Percentiles rank a stretch among this genome's conserved stretches.
phyloP scores from a whole-genome alignment of 2,888 invertebrate genomes.

The Celastrina argiolus region DNA sequence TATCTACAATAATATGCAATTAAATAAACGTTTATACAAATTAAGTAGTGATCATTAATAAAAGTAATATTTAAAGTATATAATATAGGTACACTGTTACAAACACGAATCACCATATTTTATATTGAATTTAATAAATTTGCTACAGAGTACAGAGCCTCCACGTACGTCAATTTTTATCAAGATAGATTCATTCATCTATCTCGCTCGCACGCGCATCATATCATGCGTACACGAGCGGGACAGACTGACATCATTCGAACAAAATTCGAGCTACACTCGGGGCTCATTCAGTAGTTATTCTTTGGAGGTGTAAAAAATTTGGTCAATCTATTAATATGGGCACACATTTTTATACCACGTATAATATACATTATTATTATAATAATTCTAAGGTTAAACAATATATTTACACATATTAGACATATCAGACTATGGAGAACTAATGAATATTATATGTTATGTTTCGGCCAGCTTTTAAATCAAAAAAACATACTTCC shows the following conservation, averaged over 20 bases:
- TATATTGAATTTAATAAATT: not conserved
- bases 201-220: no score
- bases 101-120: not conserved
- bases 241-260: no score
- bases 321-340: not conserved
- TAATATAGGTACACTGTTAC: not conserved
- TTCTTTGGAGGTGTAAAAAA: not conserved
- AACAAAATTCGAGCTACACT: no score
- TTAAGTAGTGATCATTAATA: not conserved
- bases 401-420: not conserved
- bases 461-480: no score
- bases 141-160: no score
- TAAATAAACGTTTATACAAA: not conserved
- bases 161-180: no score
- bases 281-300: no score
- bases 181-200: no score
- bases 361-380: not conserved
- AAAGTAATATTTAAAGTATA: not conserved
- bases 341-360: not conserved
- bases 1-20: not conserved
- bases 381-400: not conserved
- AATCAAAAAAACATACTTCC: no score
- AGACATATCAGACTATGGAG: not conserved
- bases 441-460: not conserved
- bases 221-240: no score